Evolutionary conservation across 2,888 invertebrate species (phyloP), one percentile per base, ranked within the genome.

Genomic region (Stenodema calcarata): DNA sequence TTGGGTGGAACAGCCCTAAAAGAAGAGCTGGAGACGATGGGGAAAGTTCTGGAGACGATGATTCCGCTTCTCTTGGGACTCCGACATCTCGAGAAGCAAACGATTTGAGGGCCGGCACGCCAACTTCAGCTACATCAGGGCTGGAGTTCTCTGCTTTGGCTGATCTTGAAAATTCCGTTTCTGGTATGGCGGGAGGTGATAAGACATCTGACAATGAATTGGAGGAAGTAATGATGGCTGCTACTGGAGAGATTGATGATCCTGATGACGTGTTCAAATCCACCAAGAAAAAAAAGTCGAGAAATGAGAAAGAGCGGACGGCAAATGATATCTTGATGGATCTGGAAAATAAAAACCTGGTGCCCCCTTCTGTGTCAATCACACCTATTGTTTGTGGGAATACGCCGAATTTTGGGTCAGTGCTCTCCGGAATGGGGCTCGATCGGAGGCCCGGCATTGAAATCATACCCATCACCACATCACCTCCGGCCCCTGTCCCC

Each of bases 361-460:
- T 94, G 7, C 92, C 93, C 23, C 94, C 94, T 6, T 93, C 94
- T 73, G 93, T 94, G 28, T 94, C 93, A 89, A 93, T 94, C n/a
- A 94, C 94, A 2, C 93, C 95, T 0, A 93, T 94, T 12, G 88
- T 89, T 1, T 90, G 89, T 69, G 88, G 89, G 14, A 92, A 92
- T 88, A 91, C 93, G 27, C 90, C 91, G 9, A 92, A 91, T 89
- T 92, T 93, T 87, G 93, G 93, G 42, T 93, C 94, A 14, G 93
- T 94, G 91, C 90, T 95, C 47, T 92, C 93, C 28, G 92, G 92
- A 18, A 92, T 92, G 91, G 93, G 94, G 87, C 91, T 95, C 73
- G 95, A 95, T 89, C 92, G 95, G 86, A 92, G 95, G 41, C 94
- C 95, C 0, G 95, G 95, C 1, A 96, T 97, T 88, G 97, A 97